Evolutionary conservation across 2,113 vertebrate species (phyloP).

Genomic region (Microtus montanus): DNA sequence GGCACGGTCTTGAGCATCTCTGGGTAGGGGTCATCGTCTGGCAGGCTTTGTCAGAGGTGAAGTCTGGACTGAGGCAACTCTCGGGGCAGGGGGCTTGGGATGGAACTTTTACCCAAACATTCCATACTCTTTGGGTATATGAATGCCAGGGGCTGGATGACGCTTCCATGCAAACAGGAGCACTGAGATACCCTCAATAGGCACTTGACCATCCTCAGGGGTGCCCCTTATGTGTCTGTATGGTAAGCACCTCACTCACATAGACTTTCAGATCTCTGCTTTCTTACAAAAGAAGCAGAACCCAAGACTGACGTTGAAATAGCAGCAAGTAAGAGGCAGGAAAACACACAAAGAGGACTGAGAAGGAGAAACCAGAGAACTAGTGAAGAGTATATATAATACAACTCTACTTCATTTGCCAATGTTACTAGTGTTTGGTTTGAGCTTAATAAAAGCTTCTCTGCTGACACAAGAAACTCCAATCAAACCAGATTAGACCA

Average conservation of each 20-base stretch:
- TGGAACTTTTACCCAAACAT: no score
- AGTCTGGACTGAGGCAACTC: no score
- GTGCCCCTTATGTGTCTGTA: neutral
- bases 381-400: neutral
- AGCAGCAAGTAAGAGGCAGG: neutral
- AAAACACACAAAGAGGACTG: neutral
- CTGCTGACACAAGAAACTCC: no score
- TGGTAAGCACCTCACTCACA: no score
- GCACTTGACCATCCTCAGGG: fast-evolving
- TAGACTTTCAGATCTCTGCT: neutral
- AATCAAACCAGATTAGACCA: no score
- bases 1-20: no score
- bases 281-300: neutral
- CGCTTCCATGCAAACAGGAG: neutral
- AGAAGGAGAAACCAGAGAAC: neutral
- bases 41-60: no score
- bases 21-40: no score
- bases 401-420: neutral
- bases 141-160: no score
- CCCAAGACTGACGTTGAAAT: neutral
- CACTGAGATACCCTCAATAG: neutral
- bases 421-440: neutral
- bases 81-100: no score
- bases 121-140: no score
- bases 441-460: no score